A percentile compares a stretch with the other conserved stretches of the same genome.
Evolutionary conservation across 2,888 invertebrate species (phyloP).

Genomic region (Apodemia duryi): DNA sequence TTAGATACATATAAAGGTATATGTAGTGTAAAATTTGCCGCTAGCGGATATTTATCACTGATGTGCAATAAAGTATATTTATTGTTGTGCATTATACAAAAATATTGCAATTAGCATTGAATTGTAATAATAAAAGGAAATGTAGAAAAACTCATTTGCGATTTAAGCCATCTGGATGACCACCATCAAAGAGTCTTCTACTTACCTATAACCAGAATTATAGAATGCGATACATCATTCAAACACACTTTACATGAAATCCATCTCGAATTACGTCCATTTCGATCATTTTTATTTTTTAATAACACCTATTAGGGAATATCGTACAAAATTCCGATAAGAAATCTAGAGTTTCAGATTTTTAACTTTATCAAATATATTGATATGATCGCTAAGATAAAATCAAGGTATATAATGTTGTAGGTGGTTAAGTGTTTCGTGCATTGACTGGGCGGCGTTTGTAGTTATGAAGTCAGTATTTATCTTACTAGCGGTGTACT

Average conservation of each 20-base stretch:
- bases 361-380: constrained; percentile 11
- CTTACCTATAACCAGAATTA: no score
- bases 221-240: background rate
- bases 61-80: no score
- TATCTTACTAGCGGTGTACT: constrained; percentile 46
- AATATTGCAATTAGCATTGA: no score
- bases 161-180: no score
- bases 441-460: constrained; percentile 41
- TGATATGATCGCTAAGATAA: constrained; percentile 16
- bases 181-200: no score
- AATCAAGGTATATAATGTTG: constrained; percentile 26
- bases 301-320: background rate
- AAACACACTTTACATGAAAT: no score
- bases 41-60: no score
- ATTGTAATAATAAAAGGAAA: no score
- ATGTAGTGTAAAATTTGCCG: no score
- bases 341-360: background rate
- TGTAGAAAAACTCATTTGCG: no score
- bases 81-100: no score
- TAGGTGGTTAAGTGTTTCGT: constrained; percentile 48
- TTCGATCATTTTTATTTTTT: background rate
- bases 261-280: background rate
- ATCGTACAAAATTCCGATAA: constrained; percentile 16
- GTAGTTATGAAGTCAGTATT: constrained; percentile 50
- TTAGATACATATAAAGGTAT: no score